A percentile compares a stretch with the other conserved stretches of the same genome.
phyloP scores from a whole-genome alignment of 2,888 invertebrate genomes.

The Callosobruchus maculatus region DNA sequence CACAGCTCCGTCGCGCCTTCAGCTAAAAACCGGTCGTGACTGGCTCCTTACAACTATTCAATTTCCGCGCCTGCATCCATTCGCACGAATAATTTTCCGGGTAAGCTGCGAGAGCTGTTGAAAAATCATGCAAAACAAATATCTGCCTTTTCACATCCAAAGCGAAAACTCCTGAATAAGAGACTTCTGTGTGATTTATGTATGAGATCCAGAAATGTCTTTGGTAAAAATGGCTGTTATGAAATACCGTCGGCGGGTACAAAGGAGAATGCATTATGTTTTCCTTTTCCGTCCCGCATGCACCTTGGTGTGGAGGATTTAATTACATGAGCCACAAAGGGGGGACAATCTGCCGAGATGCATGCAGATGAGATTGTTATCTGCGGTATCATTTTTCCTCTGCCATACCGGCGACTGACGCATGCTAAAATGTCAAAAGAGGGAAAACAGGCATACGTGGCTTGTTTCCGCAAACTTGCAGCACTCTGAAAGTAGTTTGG shows the following conservation, averaged over 20 bases:
- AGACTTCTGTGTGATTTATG: slow-evolving; percentile 10
- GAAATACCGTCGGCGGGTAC: slow-evolving; percentile 3
- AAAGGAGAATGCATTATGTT: slow-evolving; percentile 5
- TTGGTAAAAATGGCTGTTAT: slow-evolving; percentile 9
- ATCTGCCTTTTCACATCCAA: slow-evolving; percentile 8
- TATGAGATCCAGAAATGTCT: slow-evolving; percentile 7
- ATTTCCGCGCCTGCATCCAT: neutral
- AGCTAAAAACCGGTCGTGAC: neutral
- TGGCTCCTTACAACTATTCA: neutral
- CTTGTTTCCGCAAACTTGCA: too few relatives aligned
- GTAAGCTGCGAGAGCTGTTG: neutral
- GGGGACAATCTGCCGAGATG: neutral
- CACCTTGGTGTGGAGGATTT: neutral
- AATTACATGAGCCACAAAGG: neutral
- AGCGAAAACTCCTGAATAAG: slow-evolving; percentile 8
- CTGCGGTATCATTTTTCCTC: neutral
- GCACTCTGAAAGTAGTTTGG: too few relatives aligned
- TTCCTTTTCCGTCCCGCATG: neutral
- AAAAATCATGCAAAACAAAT: slow-evolving; percentile 11
- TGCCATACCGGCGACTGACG: too few relatives aligned
- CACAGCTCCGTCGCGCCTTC: neutral
- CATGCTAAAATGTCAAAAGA: too few relatives aligned
- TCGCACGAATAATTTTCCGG: neutral
- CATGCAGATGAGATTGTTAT: neutral
- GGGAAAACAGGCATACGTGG: too few relatives aligned